Base-by-base conservation (phyloP, 2,113 vertebrate species). In the Phylloscopus trochilus region DNA sequence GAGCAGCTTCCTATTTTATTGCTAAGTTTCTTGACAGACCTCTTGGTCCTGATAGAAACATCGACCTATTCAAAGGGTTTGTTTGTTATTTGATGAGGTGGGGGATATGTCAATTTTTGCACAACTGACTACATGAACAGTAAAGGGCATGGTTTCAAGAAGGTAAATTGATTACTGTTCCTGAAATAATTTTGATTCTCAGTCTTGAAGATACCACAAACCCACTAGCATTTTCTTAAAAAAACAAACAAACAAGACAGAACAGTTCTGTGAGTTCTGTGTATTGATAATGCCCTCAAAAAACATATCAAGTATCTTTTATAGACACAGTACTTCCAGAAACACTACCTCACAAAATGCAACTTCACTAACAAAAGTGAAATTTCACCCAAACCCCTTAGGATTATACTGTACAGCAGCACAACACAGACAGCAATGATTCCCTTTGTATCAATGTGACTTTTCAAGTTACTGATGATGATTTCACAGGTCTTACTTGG, bases 41-140 rank as follows among this genome's bases (percentile, higher is more conserved):
- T 83, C 46, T 58, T 76, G n/a, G 41, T 31, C 58, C 31, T 68
- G 77, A 82, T 6, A 87, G 37, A 79, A 93, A 51, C 24, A 76
- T 2, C 0, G 0, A 80, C n/a, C 51, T 55, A 83, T 33, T 73
- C 23, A 44, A 66, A 51, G 3, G 0, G 5, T 6, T 75, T 41
- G 35, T 91, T 76, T 84, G 39, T 41, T 66, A 64, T 69, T 43
- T 90, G 12, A n/a, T 17, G 33, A 67, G 8, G n/a, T 47, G 2
- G 6, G 27, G 12, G 10, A 3, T 46, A 27, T 18, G 13, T 83
- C 26, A 64, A 30, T 53, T 83, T 83, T 76, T 83, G 64, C 23
- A 41, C 35, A 75, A 27, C 12, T 77, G 68, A 59, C 31, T 58
- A 62, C 15, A 17, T 24, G 55, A 72, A 76, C 51, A n/a, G 15